Base-by-base conservation (phyloP, 92 coral and sea anemone genomes). In the Parazoanthus darwini region DNA sequence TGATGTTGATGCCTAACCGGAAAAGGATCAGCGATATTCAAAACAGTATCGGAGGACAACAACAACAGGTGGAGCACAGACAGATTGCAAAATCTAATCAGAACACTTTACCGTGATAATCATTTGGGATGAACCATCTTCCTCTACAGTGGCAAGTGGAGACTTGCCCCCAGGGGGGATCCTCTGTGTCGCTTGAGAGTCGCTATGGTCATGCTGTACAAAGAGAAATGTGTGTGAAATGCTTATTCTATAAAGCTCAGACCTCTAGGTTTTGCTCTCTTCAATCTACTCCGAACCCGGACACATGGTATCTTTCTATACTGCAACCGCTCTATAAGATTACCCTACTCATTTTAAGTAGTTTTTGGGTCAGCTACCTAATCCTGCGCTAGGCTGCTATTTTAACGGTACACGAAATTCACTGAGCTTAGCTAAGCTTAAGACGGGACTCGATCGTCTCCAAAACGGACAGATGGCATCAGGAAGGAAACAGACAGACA, bases 81-180 rank as follows among this genome's bases (percentile, higher is more conserved):
- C 3, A 48, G 42, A 20, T 4, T 20, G 44, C 75, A 86, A 11
- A 63, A 63, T 6, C 13, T 15, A 20, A 18, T 15, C 18, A 74
- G 81, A 8, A 38, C 37, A 18, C 35, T 25, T 76, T 88, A 95
- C 98, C 96, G 88, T 90, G 42, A 95, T 65, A 5, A 72, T 87
- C 91, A 95, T 78, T 18, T 92, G 91, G 44, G 94, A 90, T 2
- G 91, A 77, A 35, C 94, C 80, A 38, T 92, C 96, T 15, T 91
- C 84, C 56, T 91, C 92, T 50, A 78, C 85, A 26, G 77, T 82
- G 59, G 90, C 88, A 72, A 94, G 23, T 16, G 91, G 46, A 9
- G 88, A 91, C 72, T 92, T 91, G 39, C 92, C 96, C 4, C 97
- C 98, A 67, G 94, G 91, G 5, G 73, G 92, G n/a, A 93, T 56